Evolutionary conservation across 2,888 invertebrate species (phyloP).

Genomic region (Lagria hirta): DNA sequence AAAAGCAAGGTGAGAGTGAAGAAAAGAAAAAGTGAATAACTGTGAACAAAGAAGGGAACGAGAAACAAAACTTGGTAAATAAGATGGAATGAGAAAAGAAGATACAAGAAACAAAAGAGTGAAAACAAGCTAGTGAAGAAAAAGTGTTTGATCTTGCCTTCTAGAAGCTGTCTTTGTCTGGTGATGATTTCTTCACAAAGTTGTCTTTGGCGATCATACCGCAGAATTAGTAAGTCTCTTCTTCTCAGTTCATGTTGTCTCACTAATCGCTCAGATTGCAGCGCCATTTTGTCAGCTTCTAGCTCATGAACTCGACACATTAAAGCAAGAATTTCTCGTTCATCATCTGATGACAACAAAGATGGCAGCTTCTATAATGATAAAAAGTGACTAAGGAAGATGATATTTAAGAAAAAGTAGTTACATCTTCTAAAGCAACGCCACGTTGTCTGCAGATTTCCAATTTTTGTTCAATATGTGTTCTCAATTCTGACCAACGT

Average conservation of each 20-base stretch:
- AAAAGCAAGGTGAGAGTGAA: no score
- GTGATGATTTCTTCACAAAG: conserved; percentile 91
- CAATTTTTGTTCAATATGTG: conserved; percentile 77
- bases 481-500: conserved; percentile 73
- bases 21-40: no score
- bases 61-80: no score
- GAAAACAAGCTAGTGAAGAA: no score
- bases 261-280: conserved; percentile 84
- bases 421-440: conserved; percentile 80
- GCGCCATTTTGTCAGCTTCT: conserved; percentile 90
- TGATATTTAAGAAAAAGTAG: no score
- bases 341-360: conserved; percentile 82
- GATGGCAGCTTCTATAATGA: conserved; percentile 76
- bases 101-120: no score
- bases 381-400: background rate
- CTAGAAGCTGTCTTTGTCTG: conserved; percentile 80
- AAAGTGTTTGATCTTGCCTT: no score
- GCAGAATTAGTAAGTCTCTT: conserved; percentile 78
- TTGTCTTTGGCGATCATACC: conserved; percentile 81
- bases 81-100: no score
- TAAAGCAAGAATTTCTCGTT: conserved; percentile 83
- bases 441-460: conserved; percentile 78
- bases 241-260: conserved; percentile 84
- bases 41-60: no score
- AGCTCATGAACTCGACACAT: conserved; percentile 91